Conservation (phyloP, 1,140 invertebrate genomes). For the Neodiprion pinetum region DNA sequence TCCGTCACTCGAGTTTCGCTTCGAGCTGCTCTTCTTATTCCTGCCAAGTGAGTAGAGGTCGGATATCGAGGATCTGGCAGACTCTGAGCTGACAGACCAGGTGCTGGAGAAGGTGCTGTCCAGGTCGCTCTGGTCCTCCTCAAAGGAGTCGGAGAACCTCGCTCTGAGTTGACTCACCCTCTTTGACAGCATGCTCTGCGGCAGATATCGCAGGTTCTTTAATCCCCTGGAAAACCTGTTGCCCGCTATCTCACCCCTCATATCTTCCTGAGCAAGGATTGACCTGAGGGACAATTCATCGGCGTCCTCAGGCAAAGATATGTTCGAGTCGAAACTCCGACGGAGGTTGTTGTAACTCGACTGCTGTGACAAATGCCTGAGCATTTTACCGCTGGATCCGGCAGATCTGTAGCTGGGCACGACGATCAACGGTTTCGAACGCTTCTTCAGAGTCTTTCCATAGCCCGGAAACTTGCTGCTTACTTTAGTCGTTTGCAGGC, state of each 20-base stretch:
- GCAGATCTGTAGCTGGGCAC: conserved; percentile 30
- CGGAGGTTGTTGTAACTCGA: conserved; percentile 15
- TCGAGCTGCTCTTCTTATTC: conserved; percentile 57
- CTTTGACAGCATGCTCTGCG: conserved; percentile 64
- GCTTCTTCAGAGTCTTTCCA: conserved; percentile 28
- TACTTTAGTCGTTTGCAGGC: conserved; percentile 32
- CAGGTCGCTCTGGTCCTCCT: conserved; percentile 48
- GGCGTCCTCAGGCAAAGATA: conserved; percentile 45
- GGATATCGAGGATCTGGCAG: conserved; percentile 30
- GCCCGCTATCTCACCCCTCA: conserved; percentile 57
- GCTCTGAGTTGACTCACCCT: conserved; percentile 53
- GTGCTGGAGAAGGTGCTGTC: conserved; percentile 43
- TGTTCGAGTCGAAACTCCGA: conserved; percentile 35
- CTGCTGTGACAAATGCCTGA: conserved; percentile 31
- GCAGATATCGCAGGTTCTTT: conserved; percentile 63
- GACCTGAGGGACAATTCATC: conserved; percentile 54
- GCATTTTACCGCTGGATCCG: conserved; percentile 20
- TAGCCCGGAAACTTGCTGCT: conserved; percentile 38
- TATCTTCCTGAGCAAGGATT: conserved; percentile 66
- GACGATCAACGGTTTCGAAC: conserved; percentile 28
- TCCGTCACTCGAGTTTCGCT: conserved; percentile 64
- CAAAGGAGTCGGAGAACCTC: conserved; percentile 50
- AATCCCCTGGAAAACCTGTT: conserved; percentile 63
- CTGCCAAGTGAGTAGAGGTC: conserved; percentile 36
- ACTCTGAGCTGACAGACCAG: conserved; percentile 42